Percentiles rank a stretch among this genome's conserved stretches.
phyloP scores from a whole-genome alignment of 2,888 invertebrate species.

The Nymphalis c-album region DNA sequence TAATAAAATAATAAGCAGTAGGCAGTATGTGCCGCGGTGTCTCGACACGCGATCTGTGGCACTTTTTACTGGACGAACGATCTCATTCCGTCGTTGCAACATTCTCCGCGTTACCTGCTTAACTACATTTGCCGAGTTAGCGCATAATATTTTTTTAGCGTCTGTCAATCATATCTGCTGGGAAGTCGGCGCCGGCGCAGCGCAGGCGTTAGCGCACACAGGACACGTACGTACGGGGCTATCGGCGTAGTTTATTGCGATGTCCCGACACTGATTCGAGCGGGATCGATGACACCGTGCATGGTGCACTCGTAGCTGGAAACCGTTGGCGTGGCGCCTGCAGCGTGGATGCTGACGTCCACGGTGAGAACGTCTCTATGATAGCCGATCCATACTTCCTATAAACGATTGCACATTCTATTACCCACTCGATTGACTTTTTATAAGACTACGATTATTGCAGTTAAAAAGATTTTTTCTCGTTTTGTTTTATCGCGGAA shows the following conservation, averaged over 20 bases:
- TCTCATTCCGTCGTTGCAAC: slow-evolving; percentile 10
- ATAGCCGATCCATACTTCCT: slow-evolving; percentile 13
- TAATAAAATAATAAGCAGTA: slow-evolving; percentile 28
- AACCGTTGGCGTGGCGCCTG: neutral
- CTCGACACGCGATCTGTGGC: slow-evolving; percentile 17
- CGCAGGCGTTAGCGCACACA: slow-evolving; percentile 14
- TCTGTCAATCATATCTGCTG: slow-evolving; percentile 52
- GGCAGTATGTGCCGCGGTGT: slow-evolving; percentile 14
- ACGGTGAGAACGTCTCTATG: slow-evolving; percentile 25
- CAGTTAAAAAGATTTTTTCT: neutral
- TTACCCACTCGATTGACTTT: slow-evolving; percentile 16
- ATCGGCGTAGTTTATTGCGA: slow-evolving; percentile 15
- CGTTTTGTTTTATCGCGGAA: neutral
- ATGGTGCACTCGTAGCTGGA: neutral
- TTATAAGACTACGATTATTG: neutral
- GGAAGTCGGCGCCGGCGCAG: slow-evolving; percentile 33
- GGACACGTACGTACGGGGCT: slow-evolving; percentile 15
- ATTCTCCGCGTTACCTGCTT: slow-evolving; percentile 22
- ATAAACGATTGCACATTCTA: slow-evolving; percentile 18
- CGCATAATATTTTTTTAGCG: slow-evolving; percentile 51
- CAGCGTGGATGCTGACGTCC: slow-evolving; percentile 3
- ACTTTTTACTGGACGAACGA: slow-evolving; percentile 15
- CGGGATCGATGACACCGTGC: slow-evolving; percentile 17
- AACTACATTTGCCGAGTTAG: slow-evolving; percentile 30
- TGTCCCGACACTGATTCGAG: slow-evolving; percentile 9